These are phyloP conservation scores for Progne subis DNA, from an alignment of 2,113 vertebrate genomes.

Conservation along the genomic window DNA sequence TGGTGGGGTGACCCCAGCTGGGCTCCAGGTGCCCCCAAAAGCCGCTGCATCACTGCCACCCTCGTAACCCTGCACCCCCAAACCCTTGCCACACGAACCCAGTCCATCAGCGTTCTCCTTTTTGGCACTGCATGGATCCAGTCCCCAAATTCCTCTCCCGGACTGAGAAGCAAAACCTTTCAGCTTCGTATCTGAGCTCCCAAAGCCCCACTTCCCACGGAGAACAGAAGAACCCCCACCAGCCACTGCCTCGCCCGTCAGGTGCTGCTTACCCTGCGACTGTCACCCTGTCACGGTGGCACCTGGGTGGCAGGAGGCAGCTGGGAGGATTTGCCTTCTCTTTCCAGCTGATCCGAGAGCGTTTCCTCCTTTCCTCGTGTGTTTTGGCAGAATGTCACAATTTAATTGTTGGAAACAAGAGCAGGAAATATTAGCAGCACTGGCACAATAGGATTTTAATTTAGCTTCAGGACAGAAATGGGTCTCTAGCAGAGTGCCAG, in stretches of 20 bases:
- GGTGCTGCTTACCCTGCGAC: neutral
- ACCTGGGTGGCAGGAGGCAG: neutral
- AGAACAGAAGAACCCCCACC: rapidly evolving
- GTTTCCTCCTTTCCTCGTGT: neutral
- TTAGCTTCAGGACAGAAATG: slow-evolving; percentile 54
- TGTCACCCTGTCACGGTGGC: neutral
- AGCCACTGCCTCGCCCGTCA: neutral
- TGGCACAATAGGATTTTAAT: slow-evolving; percentile 66
- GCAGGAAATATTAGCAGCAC: slow-evolving; percentile 51
- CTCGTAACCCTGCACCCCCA: rapidly evolving
- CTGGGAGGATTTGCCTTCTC: neutral
- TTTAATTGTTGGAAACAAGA: slow-evolving; percentile 61
- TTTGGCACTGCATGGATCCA: rapidly evolving
- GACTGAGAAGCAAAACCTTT: neutral
- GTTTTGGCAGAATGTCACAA: slow-evolving; percentile 49
- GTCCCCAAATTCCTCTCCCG: neutral
- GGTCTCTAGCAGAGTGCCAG: slow-evolving; percentile 47
- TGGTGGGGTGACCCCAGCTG: neutral
- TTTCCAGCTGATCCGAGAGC: neutral
- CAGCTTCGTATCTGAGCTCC: rapidly evolving
- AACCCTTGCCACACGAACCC: neutral
- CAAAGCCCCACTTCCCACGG: rapidly evolving
- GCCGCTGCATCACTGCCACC: neutral
- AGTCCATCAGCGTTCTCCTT: rapidly evolving
- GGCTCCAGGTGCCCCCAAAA: neutral